phyloP scores from a whole-genome alignment of 1,140 invertebrate species.

The Antheraea pernyi region DNA sequence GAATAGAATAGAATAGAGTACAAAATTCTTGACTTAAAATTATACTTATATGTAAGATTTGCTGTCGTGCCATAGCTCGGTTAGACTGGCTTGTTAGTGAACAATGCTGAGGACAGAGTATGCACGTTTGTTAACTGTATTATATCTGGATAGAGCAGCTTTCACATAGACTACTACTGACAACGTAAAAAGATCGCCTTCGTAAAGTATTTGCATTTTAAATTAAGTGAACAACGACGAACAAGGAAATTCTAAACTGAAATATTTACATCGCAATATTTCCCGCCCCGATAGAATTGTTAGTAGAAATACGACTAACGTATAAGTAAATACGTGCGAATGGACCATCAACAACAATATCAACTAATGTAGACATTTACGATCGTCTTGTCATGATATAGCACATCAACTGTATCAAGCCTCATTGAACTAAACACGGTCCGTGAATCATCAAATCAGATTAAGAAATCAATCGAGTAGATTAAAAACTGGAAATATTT shows the following conservation, averaged over 20 bases:
- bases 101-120: constrained; percentile 50
- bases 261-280: constrained; percentile 3
- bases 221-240: constrained; percentile 5
- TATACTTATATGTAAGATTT: constrained; percentile 31
- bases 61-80: constrained; percentile 53
- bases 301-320: constrained; percentile 42
- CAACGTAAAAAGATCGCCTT: constrained; percentile 25
- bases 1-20: no score
- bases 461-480: constrained; percentile 50
- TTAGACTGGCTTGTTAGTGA: constrained; percentile 58
- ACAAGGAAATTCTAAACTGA: constrained; percentile 3
- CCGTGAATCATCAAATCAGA: constrained; percentile 58
- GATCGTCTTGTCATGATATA: constrained; percentile 66
- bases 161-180: constrained; percentile 10
- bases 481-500: constrained; percentile 44
- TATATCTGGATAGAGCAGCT: constrained; percentile 27
- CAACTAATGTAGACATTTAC: constrained; percentile 69
- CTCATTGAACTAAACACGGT: constrained; percentile 65
- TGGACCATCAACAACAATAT: constrained; percentile 59
- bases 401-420: constrained; percentile 68
- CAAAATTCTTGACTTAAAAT: constrained; percentile 11
- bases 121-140: constrained; percentile 28
- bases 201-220: constrained; percentile 25
- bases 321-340: constrained; percentile 50
- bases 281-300: background rate